Conservation (phyloP, 2,888 invertebrate species). For the Neoaliturus tenellus region DNA sequence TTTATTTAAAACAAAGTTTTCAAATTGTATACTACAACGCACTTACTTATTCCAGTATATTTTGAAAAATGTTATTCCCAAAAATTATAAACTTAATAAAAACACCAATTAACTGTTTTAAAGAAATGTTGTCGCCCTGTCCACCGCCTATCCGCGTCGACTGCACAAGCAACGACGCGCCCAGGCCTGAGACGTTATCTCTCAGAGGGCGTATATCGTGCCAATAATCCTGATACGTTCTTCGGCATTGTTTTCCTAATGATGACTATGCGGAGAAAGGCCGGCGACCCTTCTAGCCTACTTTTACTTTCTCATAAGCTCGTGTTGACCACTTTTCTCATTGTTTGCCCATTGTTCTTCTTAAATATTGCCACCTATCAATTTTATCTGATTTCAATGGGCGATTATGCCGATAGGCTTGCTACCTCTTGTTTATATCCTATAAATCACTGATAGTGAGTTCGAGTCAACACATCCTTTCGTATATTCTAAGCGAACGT, state of each 20-base stretch:
- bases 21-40: too few relatives aligned
- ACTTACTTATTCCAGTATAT: too few relatives aligned
- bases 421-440: not conserved
- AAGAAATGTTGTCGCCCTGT: too few relatives aligned
- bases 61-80: too few relatives aligned
- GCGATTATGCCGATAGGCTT: not conserved
- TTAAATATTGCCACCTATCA: conserved; percentile 25
- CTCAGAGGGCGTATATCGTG: conserved; percentile 18
- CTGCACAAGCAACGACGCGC: not conserved
- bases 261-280: conserved; percentile 19
- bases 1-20: too few relatives aligned
- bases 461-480: not conserved
- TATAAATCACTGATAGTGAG: not conserved
- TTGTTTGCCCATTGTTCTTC: conserved; percentile 22
- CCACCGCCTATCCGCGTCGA: not conserved
- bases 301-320: conserved; percentile 38
- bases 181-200: not conserved
- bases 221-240: conserved; percentile 32
- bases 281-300: conserved; percentile 23
- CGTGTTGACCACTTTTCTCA: conserved; percentile 11
- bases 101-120: too few relatives aligned
- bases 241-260: conserved; percentile 28
- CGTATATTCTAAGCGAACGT: not conserved
- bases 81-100: too few relatives aligned
- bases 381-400: conserved; percentile 8